Conservation (phyloP, 2,797 vertebrate genomes). For the Steatocranus sp. region DNA sequence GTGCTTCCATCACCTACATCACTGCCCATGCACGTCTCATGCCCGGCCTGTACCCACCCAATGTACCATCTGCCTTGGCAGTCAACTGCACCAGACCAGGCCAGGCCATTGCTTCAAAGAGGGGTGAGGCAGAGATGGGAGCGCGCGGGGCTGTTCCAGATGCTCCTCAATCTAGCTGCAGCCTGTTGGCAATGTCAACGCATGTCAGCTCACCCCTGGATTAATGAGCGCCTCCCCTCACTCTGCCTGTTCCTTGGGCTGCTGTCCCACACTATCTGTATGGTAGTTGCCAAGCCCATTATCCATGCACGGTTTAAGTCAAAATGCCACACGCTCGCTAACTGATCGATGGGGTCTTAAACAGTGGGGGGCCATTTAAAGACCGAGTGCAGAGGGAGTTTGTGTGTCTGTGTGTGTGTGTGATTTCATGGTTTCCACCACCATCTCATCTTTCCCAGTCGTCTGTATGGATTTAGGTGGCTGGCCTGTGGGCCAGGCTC, state of each 20-base stretch:
- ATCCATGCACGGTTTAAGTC: conserved; percentile 67
- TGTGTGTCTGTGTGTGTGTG: background rate
- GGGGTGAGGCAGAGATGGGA: background rate
- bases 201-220: conserved; percentile 36
- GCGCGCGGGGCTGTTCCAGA: conserved; percentile 18
- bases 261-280: conserved; percentile 43
- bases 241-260: conserved; percentile 41
- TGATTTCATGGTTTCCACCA: conserved; percentile 17
- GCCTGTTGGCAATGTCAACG: conserved; percentile 60
- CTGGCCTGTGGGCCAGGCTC: conserved; percentile 47
- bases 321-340: conserved; percentile 61
- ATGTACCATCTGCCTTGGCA: conserved; percentile 68
- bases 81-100: conserved; percentile 24
- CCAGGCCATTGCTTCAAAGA: conserved; percentile 27
- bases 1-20: conserved; percentile 43
- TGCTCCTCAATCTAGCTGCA: conserved; percentile 63
- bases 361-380: conserved; percentile 53
- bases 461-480: conserved; percentile 64
- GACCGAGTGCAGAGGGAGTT: background rate
- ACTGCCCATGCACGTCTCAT: conserved; percentile 37
- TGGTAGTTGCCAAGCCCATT: conserved; percentile 59
- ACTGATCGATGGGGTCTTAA: conserved; percentile 63
- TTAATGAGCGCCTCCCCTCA: conserved; percentile 37
- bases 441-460: conserved; percentile 55
- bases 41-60: conserved; percentile 31